phyloP scores from a whole-genome alignment of 2,888 invertebrate genomes.

The Metopia argyrocephala region DNA sequence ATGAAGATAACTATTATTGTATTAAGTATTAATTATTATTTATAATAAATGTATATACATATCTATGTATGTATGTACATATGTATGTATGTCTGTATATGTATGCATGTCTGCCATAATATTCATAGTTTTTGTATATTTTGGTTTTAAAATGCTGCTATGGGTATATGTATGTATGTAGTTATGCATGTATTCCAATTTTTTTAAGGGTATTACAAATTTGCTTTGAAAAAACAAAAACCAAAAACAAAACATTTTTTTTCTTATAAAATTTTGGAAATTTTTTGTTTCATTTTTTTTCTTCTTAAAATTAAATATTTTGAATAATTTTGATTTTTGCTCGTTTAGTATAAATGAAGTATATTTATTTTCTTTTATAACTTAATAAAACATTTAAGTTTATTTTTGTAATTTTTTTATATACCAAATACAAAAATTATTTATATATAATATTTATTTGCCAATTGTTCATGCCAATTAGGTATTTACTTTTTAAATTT shows the following conservation, averaged over 20 bases:
- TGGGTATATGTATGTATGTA: too few relatives aligned
- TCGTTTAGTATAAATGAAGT: slow-evolving; percentile 46
- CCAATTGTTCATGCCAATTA: slow-evolving; percentile 45
- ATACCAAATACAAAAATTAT: slow-evolving; percentile 52
- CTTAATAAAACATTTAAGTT: slow-evolving; percentile 61
- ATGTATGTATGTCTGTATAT: not conserved
- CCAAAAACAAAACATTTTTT: too few relatives aligned
- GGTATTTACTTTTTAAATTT: slow-evolving; percentile 35
- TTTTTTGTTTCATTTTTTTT: slow-evolving; percentile 44
- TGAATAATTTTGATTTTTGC: slow-evolving; percentile 67
- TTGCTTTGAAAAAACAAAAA: too few relatives aligned
- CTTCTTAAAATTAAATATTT: slow-evolving; percentile 63
- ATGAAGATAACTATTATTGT: slow-evolving; percentile 29
- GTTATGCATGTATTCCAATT: too few relatives aligned
- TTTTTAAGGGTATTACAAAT: too few relatives aligned
- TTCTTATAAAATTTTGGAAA: too few relatives aligned
- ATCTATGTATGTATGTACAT: slow-evolving; percentile 51
- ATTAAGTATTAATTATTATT: slow-evolving; percentile 39
- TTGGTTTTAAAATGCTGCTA: too few relatives aligned
- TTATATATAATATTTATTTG: slow-evolving; percentile 13
- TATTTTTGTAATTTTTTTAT: slow-evolving; percentile 20
- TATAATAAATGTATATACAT: slow-evolving; percentile 12
- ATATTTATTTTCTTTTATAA: slow-evolving; percentile 43
- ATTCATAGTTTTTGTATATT: not conserved
- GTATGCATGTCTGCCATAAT: slow-evolving; percentile 34